phyloP scores from a whole-genome alignment of 2,113 vertebrate genomes.

The Protobothrops mucrosquamatus region DNA sequence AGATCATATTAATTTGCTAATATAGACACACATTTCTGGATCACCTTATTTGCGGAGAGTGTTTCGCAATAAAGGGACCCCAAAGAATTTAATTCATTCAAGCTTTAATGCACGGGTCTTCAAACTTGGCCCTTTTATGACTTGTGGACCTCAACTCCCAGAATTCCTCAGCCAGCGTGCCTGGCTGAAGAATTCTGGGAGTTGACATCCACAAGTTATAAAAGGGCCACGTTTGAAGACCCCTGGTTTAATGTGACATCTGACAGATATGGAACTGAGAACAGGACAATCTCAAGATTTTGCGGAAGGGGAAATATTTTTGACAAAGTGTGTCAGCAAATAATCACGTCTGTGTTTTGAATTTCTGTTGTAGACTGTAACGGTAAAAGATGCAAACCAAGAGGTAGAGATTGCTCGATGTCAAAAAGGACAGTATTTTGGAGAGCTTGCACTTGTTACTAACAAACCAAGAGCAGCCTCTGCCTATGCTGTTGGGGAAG shows the following conservation, averaged over 20 bases:
- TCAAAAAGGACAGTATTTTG: conserved; percentile 95
- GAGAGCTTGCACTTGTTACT: conserved; percentile 96
- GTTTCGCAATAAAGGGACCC: neutral
- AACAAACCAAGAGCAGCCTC: conserved; percentile 98
- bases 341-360: conserved; percentile 27
- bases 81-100: neutral
- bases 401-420: conserved; percentile 95
- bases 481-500: conserved; percentile 87
- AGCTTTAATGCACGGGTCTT: neutral
- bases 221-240: no score
- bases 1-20: neutral
- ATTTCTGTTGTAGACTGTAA: conserved; percentile 79
- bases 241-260: neutral
- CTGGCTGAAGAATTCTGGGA: no score
- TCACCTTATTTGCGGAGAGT: neutral
- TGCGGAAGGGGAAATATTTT: neutral
- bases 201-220: no score
- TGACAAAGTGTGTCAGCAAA: neutral
- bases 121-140: no score
- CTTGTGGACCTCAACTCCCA: no score
- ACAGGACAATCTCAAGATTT: neutral
- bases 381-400: conserved; percentile 82
- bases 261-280: neutral
- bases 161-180: no score
- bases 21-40: neutral